Conservation (phyloP, 2,888 invertebrate genomes). For the Stenolophus ochropezus region DNA sequence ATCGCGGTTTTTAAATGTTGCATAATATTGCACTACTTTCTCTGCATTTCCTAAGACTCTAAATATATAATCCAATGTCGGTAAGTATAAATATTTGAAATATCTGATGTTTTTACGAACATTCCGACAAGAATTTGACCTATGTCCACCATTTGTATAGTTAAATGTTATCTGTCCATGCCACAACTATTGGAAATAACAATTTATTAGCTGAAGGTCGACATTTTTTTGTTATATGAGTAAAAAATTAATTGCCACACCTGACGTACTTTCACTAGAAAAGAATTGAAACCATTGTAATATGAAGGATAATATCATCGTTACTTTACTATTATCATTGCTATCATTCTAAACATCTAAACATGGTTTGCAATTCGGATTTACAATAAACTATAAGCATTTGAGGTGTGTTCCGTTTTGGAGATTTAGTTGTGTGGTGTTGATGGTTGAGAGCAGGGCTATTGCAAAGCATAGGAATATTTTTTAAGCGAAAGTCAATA, state of each 20-base stretch:
- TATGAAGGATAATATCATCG: no score
- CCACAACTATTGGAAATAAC: background rate
- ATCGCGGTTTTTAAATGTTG: background rate
- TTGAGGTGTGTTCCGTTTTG: background rate
- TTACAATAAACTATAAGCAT: no score
- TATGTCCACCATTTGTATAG: background rate
- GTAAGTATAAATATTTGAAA: no score
- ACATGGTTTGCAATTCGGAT: no score
- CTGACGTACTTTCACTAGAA: background rate
- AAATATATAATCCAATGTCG: background rate
- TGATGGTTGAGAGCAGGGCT: background rate
- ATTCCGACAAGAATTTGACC: slow-evolving; percentile 1
- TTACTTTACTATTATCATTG: no score
- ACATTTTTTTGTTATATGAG: slow-evolving; percentile 3
- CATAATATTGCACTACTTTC: no score
- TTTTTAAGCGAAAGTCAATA: slow-evolving; percentile 6
- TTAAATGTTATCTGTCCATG: no score
- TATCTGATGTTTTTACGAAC: no score
- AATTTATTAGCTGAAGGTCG: slow-evolving; percentile 16
- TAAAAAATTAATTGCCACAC: slow-evolving; percentile 8
- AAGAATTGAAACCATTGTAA: background rate
- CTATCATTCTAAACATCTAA: no score
- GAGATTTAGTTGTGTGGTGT: background rate
- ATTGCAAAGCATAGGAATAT: background rate
- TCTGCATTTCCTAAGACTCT: no score